Conservation (phyloP, 2,797 vertebrate species). For the Discoglossus pictus region DNA sequence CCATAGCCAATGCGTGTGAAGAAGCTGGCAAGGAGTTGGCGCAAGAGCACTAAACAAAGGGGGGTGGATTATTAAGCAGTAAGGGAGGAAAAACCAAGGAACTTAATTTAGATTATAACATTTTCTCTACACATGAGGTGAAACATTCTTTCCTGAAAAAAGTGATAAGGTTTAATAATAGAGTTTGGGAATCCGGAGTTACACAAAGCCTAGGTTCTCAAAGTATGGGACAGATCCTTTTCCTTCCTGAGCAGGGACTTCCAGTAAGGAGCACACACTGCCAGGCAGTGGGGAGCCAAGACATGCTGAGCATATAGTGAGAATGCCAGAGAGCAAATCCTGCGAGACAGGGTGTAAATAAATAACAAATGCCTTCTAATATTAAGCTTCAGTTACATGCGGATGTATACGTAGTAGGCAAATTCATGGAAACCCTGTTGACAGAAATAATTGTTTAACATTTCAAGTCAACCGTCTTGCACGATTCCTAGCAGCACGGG, state of each 20-base stretch:
- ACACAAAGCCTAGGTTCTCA: neutral
- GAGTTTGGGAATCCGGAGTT: neutral
- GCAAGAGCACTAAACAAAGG: neutral
- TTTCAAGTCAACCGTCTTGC: too few relatives aligned
- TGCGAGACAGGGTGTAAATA: too few relatives aligned
- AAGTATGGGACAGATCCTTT: neutral
- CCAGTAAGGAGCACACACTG: neutral
- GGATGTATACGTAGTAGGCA: too few relatives aligned
- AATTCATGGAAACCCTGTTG: too few relatives aligned
- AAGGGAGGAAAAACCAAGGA: conserved; percentile 2
- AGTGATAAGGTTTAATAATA: conserved; percentile 1
- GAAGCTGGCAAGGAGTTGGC: neutral
- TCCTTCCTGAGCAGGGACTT: conserved; percentile 14
- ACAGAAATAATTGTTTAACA: too few relatives aligned
- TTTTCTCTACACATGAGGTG: neutral
- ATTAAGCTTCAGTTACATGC: too few relatives aligned
- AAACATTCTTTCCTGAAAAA: conserved; percentile 10
- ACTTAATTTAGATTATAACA: neutral
- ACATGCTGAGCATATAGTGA: too few relatives aligned
- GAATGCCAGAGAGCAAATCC: too few relatives aligned
- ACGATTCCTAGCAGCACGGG: too few relatives aligned
- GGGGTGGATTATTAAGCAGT: conserved; percentile 1
- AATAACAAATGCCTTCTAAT: too few relatives aligned
- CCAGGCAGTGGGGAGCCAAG: too few relatives aligned
- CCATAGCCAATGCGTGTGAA: too few relatives aligned